Evolutionary conservation across 2,797 vertebrate genomes (phyloP).

Genomic region (Chromis chromis): DNA sequence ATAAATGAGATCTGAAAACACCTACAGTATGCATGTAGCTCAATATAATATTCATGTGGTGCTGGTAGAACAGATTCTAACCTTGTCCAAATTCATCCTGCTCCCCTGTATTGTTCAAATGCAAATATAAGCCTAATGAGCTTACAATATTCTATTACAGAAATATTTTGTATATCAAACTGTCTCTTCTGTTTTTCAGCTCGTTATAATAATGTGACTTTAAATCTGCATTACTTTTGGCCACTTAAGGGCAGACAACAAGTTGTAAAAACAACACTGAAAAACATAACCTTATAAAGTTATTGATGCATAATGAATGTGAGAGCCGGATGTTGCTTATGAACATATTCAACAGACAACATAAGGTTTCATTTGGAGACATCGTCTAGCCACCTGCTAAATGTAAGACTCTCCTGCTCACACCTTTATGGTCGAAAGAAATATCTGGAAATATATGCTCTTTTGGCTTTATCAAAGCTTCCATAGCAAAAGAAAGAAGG

Average conservation of each 20-base stretch:
- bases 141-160: too few relatives aligned
- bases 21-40: background rate
- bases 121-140: background rate
- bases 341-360: background rate
- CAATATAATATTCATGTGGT: conserved; percentile 6
- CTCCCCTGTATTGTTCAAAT: conserved; percentile 5
- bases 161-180: too few relatives aligned
- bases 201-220: background rate
- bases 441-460: background rate
- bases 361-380: background rate
- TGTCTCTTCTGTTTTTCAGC: background rate
- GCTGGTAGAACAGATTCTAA: background rate
- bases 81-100: conserved; percentile 8
- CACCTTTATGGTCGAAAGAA: background rate
- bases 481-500: too few relatives aligned
- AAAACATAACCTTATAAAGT: background rate
- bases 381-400: background rate
- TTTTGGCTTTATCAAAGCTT: too few relatives aligned
- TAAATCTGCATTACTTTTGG: background rate
- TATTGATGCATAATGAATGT: background rate
- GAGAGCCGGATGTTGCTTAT: background rate
- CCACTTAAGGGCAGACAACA: background rate
- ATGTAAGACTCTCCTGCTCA: background rate
- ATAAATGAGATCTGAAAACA: conserved; percentile 18
- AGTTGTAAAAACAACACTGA: background rate